Percentiles rank a stretch among this genome's conserved stretches.
These are phyloP conservation scores for Babylonia areolata DNA, from an alignment of 1,140 invertebrate species.

Conservation along the genomic window DNA sequence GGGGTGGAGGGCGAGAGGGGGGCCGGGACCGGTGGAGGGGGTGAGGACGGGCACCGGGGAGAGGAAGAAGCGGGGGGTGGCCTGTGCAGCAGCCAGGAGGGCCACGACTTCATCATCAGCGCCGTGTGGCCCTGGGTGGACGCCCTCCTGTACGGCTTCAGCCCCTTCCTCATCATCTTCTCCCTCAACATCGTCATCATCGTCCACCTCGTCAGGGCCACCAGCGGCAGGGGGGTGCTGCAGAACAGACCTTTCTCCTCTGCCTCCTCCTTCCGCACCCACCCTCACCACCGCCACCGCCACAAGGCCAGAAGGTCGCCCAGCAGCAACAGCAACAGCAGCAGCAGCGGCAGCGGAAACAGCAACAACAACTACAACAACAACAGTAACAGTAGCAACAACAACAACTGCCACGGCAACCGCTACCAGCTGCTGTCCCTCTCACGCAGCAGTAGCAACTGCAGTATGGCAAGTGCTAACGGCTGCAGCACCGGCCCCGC, in stretches of 20 bases:
- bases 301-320: no score
- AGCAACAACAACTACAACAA: not conserved
- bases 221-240: not conserved
- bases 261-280: no score
- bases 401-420: not conserved
- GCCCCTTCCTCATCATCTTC: constrained; percentile 66
- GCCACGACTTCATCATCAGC: constrained; percentile 55
- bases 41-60: no score
- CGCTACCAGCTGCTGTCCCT: not conserved
- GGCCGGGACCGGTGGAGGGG: not conserved
- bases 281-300: not conserved
- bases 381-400: not conserved
- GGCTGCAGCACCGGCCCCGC: not conserved
- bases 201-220: constrained; percentile 29
- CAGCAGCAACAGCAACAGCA: constrained; percentile 1
- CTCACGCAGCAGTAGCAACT: constrained; percentile 5
- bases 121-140: constrained; percentile 72
- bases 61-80: not conserved
- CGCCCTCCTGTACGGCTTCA: constrained; percentile 67
- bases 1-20: not conserved
- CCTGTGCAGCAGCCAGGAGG: constrained; percentile 43
- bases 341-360: not conserved
- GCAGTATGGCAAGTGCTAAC: not conserved
- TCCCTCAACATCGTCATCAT: constrained; percentile 69
- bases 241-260: constrained; percentile 17